phyloP scores from a whole-genome alignment of 2,113 vertebrate species.

The Theropithecus gelada region DNA sequence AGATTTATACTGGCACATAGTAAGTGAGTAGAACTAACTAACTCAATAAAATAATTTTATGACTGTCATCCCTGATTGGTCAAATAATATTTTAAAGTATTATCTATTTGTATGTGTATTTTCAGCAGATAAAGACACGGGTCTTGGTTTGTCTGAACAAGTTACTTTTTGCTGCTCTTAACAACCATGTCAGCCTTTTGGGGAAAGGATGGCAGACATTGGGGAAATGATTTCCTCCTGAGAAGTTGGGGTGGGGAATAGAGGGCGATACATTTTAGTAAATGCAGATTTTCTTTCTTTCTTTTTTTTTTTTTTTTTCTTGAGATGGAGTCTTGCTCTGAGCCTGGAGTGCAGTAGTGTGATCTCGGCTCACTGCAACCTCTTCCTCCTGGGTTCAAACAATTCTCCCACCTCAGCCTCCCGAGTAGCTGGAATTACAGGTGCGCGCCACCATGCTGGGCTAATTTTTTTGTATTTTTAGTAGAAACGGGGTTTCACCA shows the following conservation, averaged over 20 bases:
- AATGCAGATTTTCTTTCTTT: not conserved
- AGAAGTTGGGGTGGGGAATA: not conserved
- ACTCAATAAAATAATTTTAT: not conserved
- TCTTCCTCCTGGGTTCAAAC: too few species aligned
- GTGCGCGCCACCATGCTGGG: too few species aligned
- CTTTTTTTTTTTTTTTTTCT: too few species aligned
- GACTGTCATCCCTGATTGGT: not conserved
- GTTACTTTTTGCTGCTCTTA: not conserved
- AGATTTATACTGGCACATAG: not conserved
- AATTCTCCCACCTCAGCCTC: too few species aligned
- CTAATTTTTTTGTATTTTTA: too few species aligned
- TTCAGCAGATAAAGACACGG: not conserved
- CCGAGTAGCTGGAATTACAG: too few species aligned
- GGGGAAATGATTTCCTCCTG: not conserved
- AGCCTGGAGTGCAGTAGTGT: too few species aligned
- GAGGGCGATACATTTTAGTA: not conserved
- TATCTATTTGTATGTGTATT: slow-evolving; percentile 1
- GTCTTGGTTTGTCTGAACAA: not conserved
- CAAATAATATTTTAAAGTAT: not conserved
- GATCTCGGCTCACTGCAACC: too few species aligned
- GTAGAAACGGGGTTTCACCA: too few species aligned
- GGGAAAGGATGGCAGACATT: not conserved
- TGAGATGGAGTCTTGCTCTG: too few species aligned
- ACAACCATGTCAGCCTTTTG: not conserved
- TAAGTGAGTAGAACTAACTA: not conserved